Conservation (phyloP, 2,113 vertebrate species). For the Pedionomus torquatus region DNA sequence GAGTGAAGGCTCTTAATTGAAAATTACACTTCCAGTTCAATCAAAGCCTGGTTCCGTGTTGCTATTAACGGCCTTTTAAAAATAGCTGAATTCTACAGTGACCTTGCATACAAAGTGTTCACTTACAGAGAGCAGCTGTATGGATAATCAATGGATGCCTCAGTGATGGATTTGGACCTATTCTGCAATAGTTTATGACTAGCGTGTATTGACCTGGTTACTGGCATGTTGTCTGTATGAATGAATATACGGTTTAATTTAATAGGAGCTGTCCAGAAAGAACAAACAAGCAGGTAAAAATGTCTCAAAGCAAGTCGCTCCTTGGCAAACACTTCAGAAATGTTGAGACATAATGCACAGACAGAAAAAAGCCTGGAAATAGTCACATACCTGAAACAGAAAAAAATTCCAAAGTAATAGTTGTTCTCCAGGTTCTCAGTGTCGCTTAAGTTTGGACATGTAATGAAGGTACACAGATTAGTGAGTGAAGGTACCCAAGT, state of each 20-base stretch:
- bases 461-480: not conserved
- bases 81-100: conserved; percentile 35
- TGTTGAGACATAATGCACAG: not conserved
- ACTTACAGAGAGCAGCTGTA: not conserved
- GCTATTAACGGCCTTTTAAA: conserved; percentile 43
- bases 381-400: not conserved
- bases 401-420: not conserved
- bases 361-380: not conserved
- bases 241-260: conserved; percentile 43
- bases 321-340: not conserved
- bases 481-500: not conserved
- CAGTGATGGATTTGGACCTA: conserved; percentile 33
- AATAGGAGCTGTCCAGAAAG: conserved; percentile 22
- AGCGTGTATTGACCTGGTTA: conserved; percentile 27
- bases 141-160: conserved; percentile 54
- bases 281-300: conserved; percentile 25
- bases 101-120: conserved; percentile 58
- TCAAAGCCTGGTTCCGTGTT: conserved; percentile 47
- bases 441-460: not conserved
- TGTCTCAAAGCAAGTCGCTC: not conserved
- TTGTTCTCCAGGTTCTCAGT: not conserved
- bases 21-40: conserved; percentile 72
- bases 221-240: conserved; percentile 23
- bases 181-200: conserved; percentile 56
- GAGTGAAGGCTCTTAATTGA: conserved; percentile 65